Conservation (phyloP, 2,888 invertebrate genomes). For the Tenthredo mesomela region DNA sequence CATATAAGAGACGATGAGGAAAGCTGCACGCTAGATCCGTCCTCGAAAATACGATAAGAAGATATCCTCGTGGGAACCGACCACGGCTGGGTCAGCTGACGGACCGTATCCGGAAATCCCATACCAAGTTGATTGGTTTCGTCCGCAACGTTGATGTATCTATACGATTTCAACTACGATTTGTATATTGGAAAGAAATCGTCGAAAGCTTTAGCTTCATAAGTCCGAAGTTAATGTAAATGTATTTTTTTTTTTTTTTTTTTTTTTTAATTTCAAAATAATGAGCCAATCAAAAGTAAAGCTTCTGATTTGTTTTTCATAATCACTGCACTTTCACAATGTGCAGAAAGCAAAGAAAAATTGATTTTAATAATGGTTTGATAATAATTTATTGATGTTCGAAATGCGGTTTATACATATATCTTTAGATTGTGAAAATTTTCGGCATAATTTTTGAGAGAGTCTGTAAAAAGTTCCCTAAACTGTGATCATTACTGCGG, state of each 20-base stretch:
- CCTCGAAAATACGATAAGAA: constrained; percentile 11
- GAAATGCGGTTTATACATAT: too few species aligned
- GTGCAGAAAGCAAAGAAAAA: too few species aligned
- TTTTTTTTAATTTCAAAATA: too few species aligned
- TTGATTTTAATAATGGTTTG: too few species aligned
- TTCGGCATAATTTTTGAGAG: too few species aligned
- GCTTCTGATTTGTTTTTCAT: too few species aligned
- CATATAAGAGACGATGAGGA: background rate
- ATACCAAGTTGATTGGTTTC: constrained; percentile 21
- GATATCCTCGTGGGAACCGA: constrained; percentile 16
- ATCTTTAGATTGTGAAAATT: too few species aligned
- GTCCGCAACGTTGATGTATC: background rate
- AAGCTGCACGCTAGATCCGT: background rate
- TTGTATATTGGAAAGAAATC: background rate
- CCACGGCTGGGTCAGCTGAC: background rate
- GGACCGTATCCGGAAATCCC: background rate
- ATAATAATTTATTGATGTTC: too few species aligned
- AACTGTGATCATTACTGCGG: too few species aligned
- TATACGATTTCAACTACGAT: background rate
- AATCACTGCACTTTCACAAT: too few species aligned
- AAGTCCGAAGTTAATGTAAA: background rate
- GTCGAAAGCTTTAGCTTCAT: background rate
- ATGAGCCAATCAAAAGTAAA: background rate
- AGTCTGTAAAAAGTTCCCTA: too few species aligned
- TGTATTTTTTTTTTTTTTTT: too few species aligned